A percentile compares a stretch with the other conserved stretches of the same genome.
These are phyloP conservation scores for Sinosuthora webbiana DNA, from an alignment of 2,113 vertebrate species.

Conservation along the genomic window DNA sequence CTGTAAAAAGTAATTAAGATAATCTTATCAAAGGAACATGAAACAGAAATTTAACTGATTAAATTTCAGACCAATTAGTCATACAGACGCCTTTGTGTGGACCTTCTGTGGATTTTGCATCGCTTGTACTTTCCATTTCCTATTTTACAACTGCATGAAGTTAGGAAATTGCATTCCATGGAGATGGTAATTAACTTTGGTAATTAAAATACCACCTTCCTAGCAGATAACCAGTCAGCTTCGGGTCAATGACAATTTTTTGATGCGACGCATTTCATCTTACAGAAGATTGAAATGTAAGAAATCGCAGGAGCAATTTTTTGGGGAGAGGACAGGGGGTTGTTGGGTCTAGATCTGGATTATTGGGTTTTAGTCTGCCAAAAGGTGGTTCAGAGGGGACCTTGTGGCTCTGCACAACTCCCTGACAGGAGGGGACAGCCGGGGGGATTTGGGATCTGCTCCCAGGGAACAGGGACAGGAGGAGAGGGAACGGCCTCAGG, in stretches of 20 bases:
- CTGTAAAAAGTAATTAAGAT: slow-evolving; percentile 69
- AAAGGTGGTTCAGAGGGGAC: not conserved
- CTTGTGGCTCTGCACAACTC: not conserved
- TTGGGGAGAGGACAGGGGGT: not conserved
- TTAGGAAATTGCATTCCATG: slow-evolving; percentile 50
- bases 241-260: slow-evolving; percentile 46
- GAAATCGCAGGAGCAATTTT: not conserved
- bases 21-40: slow-evolving; percentile 65
- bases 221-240: slow-evolving; percentile 41
- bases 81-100: slow-evolving; percentile 55
- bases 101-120: slow-evolving; percentile 54
- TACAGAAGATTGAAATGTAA: not conserved
- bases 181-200: slow-evolving; percentile 60
- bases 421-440: not conserved
- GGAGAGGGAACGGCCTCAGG: not conserved
- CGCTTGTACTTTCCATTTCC: slow-evolving; percentile 38
- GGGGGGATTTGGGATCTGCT: not conserved
- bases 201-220: slow-evolving; percentile 62
- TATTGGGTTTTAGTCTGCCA: not conserved
- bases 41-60: slow-evolving; percentile 70
- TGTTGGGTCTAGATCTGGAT: too few species aligned
- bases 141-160: not conserved
- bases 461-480: not conserved
- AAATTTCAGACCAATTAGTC: slow-evolving; percentile 68
- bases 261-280: not conserved